Conservation (phyloP, 2,888 invertebrate species). For the Neoaliturus tenellus region DNA sequence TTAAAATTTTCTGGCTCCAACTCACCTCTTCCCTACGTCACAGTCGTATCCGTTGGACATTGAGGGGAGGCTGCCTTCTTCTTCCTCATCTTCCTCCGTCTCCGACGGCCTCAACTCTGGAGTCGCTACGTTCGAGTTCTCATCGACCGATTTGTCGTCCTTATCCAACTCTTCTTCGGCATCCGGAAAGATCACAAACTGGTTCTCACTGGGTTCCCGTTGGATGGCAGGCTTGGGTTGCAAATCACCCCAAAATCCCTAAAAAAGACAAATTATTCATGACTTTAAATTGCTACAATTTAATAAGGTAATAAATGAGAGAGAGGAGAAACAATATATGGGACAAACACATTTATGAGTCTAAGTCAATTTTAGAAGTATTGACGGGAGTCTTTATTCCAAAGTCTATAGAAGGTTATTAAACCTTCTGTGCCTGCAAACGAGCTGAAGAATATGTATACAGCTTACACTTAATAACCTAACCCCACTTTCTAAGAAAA, state of each 20-base stretch:
- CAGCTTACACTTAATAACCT: too few relatives aligned
- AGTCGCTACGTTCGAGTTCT: constrained; percentile 62
- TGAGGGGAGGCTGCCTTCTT: constrained; percentile 48
- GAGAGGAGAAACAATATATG: too few relatives aligned
- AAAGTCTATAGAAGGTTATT: too few relatives aligned
- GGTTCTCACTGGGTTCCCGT: constrained; percentile 70
- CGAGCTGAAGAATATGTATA: too few relatives aligned
- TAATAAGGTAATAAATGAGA: too few relatives aligned
- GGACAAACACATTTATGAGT: too few relatives aligned
- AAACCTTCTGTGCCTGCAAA: too few relatives aligned
- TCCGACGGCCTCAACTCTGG: constrained; percentile 26
- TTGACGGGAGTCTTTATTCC: too few relatives aligned
- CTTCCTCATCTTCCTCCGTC: constrained; percentile 55
- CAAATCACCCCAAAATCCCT: constrained; percentile 61
- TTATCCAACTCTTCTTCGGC: constrained; percentile 73
- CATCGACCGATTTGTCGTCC: constrained; percentile 62
- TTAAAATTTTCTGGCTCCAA: not conserved
- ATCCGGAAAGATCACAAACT: constrained; percentile 77
- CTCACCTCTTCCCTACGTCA: constrained; percentile 71
- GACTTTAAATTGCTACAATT: too few relatives aligned
- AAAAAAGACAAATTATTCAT: too few relatives aligned
- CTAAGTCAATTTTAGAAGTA: too few relatives aligned
- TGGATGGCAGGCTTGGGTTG: constrained; percentile 33
- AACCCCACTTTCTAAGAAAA: too few relatives aligned
- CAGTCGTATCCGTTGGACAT: constrained; percentile 69